Conservation (phyloP, 2,888 invertebrate genomes). For the Epsilonema sp. region DNA sequence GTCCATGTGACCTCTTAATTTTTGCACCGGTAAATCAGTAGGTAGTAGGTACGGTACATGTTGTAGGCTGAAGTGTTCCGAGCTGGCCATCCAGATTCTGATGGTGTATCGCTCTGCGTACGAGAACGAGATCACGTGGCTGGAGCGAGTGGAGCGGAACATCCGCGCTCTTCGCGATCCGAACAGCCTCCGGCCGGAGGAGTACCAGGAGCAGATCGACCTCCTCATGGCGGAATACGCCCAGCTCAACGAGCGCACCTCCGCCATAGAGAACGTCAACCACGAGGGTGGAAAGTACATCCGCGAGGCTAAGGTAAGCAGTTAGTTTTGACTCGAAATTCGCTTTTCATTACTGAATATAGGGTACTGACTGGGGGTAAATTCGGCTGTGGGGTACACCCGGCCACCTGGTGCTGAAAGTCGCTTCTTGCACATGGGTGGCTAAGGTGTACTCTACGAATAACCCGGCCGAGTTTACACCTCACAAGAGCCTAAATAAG, state of each 20-base stretch:
- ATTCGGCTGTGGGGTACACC: too few relatives aligned
- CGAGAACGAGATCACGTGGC: conserved; percentile 27
- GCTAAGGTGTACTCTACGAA: too few relatives aligned
- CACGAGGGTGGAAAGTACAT: conserved; percentile 81
- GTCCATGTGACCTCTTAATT: too few relatives aligned
- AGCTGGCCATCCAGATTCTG: conserved; percentile 68
- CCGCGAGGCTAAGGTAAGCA: conserved; percentile 91
- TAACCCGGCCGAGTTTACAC: too few relatives aligned
- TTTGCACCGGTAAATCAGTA: too few relatives aligned
- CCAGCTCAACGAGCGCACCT: conserved; percentile 72
- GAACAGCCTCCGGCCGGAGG: conserved; percentile 18
- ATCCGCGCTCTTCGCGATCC: conserved; percentile 23
- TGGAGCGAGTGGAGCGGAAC: conserved; percentile 26
- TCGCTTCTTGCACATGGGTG: too few relatives aligned
- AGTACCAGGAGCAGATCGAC: conserved; percentile 26
- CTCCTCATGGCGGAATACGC: conserved; percentile 51
- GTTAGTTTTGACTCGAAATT: too few relatives aligned
- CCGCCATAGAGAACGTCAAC: conserved; percentile 84
- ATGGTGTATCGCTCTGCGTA: conserved; percentile 54
- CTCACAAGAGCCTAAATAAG: too few relatives aligned
- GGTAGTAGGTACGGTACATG: too few relatives aligned
- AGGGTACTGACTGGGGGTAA: too few relatives aligned
- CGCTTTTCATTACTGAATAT: too few relatives aligned
- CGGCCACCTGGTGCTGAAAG: too few relatives aligned
- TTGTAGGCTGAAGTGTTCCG: conserved; percentile 60